Evolutionary conservation across 2,888 invertebrate species (phyloP).

Genomic region (Eristalis tenax): DNA sequence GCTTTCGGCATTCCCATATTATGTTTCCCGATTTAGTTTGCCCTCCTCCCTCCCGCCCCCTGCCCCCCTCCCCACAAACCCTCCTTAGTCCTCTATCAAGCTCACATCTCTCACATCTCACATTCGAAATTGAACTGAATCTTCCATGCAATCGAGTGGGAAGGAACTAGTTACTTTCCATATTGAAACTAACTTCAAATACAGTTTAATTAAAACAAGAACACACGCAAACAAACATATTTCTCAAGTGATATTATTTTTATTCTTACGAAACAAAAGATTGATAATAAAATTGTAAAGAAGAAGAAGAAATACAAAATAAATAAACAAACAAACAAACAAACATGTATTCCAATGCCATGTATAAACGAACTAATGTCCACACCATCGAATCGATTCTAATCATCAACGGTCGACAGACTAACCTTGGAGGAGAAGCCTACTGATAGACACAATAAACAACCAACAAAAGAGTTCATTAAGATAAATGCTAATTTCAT

Average conservation of each 20-base stretch:
- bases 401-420: background rate
- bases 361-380: slow-evolving; percentile 13
- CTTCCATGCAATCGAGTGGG: slow-evolving; percentile 26
- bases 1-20: background rate
- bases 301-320: background rate
- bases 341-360: slow-evolving; percentile 51
- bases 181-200: slow-evolving; percentile 31
- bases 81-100: background rate
- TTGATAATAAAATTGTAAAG: slow-evolving; percentile 12
- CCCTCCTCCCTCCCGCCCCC: background rate
- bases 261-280: slow-evolving; percentile 40
- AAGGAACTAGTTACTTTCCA: slow-evolving; percentile 13
- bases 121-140: background rate
- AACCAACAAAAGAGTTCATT: slow-evolving; percentile 31
- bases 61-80: background rate
- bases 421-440: background rate
- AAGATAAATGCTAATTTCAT: slow-evolving; percentile 60
- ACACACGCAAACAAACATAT: slow-evolving; percentile 33
- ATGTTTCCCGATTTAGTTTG: background rate
- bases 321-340: slow-evolving; percentile 11
- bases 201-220: slow-evolving; percentile 15
- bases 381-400: background rate
- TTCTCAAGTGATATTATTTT: slow-evolving; percentile 67
- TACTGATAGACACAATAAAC: slow-evolving; percentile 31
- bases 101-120: slow-evolving; percentile 3